Evolutionary conservation across 2,888 invertebrate species (phyloP), one percentile per base, ranked within the genome.

Genomic region (Coleophora flavipennella): DNA sequence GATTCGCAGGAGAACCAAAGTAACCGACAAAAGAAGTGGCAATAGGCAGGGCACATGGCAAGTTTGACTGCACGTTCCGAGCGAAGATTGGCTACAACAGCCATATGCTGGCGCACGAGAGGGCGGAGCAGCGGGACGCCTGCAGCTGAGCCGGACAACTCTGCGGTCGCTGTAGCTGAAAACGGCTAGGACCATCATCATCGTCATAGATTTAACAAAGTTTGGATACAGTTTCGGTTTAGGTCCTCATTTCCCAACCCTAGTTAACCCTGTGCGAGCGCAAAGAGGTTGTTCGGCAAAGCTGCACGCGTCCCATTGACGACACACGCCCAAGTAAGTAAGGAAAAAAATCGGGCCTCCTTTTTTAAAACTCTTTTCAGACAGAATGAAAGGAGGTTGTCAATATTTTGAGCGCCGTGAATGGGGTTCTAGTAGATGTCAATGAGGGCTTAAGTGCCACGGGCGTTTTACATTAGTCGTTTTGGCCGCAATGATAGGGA

Each of bases 401-500:
- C 80, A 81, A 81, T 81, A 80, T 80, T 79, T 80, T 80, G 64
- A 79, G 76, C 79, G 70, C 57, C 62, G 63, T 80, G 80, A 80
- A 81, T 77, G 65, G 75, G 57, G 53, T 56, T 60, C 57, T 68
- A 66, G 71, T 67, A 59, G 73, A 70, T 74, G 73, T 72, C 78
- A 75, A 75, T 72, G 73, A 28, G 63, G 55, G 63, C 61, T 65
- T 66, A 67, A 78, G 77, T 73, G 66, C 59, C 39, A 40, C 41
- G 48, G 44, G 65, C 48, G 49, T 59, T 66, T 48, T 62, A 70
- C 78, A 75, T 53, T 70, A 51, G 55, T 27, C 20, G 20, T 20
- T 20, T 20, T 4, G 20, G 20, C n/a, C n/a, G n/a, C n/a, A 20
- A 20, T 6, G 20, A 20, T 20, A 20, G 20, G 20, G 20, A n/a